A percentile compares a stretch with the other conserved stretches of the same genome.
Evolutionary conservation across 1,140 invertebrate genomes (phyloP).

Genomic region (Cyrtorhinus lividipennis): DNA sequence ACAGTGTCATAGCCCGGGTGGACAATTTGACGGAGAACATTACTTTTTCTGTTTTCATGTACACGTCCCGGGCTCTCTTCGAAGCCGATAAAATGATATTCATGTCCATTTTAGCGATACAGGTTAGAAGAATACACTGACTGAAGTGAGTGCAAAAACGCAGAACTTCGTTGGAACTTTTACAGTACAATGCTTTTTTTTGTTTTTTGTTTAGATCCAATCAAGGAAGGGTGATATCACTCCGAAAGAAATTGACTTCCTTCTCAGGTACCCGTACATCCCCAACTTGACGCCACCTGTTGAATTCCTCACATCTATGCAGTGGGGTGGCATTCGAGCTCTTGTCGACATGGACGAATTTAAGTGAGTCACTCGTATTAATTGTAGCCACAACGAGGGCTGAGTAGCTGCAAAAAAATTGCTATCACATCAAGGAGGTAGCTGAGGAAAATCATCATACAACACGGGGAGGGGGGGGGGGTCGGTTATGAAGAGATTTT

Average conservation of each 20-base stretch:
- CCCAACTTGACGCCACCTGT: conserved; percentile 56
- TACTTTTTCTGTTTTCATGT: conserved; percentile 71
- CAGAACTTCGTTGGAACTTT: too few relatives aligned
- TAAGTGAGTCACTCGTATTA: conserved; percentile 25
- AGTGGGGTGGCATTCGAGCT: conserved; percentile 77
- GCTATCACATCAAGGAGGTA: too few relatives aligned
- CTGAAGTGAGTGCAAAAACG: too few relatives aligned
- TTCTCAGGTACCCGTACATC: conserved; percentile 61
- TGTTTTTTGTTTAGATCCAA: conserved; percentile 46
- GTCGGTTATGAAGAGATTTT: too few relatives aligned
- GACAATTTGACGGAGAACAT: conserved; percentile 72
- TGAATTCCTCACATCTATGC: conserved; percentile 61
- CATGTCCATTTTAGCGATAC: conserved; percentile 71
- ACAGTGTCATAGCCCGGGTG: conserved; percentile 55
- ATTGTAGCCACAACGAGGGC: too few relatives aligned
- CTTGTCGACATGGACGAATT: conserved; percentile 67
- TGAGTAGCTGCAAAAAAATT: too few relatives aligned
- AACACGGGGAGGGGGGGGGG: too few relatives aligned
- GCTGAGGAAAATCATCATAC: too few relatives aligned
- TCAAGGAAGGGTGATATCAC: conserved; percentile 50
- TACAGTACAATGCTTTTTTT: too few relatives aligned
- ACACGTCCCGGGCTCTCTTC: conserved; percentile 81
- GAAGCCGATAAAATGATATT: conserved; percentile 88
- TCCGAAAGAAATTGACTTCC: conserved; percentile 66
- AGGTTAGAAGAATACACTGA: too few relatives aligned